Evolutionary conservation across 2,113 vertebrate species (phyloP), one percentile per base, ranked within the genome.

Genomic region (Rissa tridactyla): DNA sequence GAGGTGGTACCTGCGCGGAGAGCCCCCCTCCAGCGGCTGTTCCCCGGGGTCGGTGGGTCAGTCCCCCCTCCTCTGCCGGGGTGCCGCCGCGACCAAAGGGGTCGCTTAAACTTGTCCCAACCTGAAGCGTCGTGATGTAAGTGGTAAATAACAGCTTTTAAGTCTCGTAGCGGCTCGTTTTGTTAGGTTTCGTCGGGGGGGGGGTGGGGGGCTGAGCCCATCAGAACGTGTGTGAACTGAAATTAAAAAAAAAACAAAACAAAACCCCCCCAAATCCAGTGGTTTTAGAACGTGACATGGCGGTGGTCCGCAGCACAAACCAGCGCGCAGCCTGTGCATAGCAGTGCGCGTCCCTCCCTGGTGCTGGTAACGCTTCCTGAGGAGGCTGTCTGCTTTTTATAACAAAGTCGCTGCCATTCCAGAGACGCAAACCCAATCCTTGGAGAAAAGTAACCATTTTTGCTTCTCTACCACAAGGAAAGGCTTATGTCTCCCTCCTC

Each of bases 321-420:
- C 38, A 10, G 25, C 1, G 4, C 15, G 0, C 13, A 1, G 32
- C 10, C 40, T 2, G 0, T 0, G 1, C 4, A 4, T 23, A 11
- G 17, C 57, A 5, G 2, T 1, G 9, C 2, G 1, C 3, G 62
- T 5, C 23, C 23, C 23, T n/a, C 38, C 2, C 0, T 7, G 18
- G 52, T 2, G 3, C 16, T 7, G 2, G 5, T 7, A 4, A 9
- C 1, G 1, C 17, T 68, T 20, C 52, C 49, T 2, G 6, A 52
- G 40, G 21, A 23, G 25, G 19, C 20, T 6, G 62, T 15, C 47
- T 29, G 3, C 7, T 8, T 49, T 52, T 40, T 19, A 14, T 11
- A 11, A 52, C 13, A 5, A 32, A 44, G 18, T 46, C 38, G 11
- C 29, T 32, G 38, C 61, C 40, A 2, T 27, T 61, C 26, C 44